These are phyloP conservation scores for Podocnemis expansa DNA, from an alignment of 2,113 vertebrate genomes.

Conservation along the genomic window DNA sequence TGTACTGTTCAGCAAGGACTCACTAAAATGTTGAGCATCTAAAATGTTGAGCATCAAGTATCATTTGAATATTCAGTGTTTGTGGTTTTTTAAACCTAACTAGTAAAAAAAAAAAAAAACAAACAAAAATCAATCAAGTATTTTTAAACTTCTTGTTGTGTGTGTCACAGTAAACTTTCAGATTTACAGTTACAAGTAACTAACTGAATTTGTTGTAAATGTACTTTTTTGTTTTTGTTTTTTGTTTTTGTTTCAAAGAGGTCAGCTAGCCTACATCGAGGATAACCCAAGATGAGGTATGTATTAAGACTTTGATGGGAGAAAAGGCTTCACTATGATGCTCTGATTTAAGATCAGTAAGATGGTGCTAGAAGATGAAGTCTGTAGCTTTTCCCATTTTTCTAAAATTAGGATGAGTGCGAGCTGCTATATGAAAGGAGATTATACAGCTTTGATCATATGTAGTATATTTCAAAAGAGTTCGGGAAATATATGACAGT, in stretches of 20 bases:
- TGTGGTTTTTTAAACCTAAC: conserved; percentile 29
- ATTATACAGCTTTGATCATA: not conserved
- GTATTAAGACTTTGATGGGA: conserved; percentile 60
- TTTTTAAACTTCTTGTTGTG: conserved; percentile 48
- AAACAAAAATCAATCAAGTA: not conserved
- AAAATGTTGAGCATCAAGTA: not conserved
- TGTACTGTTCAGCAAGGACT: not conserved
- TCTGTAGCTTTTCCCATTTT: conserved; percentile 52
- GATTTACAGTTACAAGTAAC: conserved; percentile 42
- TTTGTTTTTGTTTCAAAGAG: conserved; percentile 74
- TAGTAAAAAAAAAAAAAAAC: not conserved
- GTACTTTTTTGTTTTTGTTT: conserved; percentile 48
- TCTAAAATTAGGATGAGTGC: conserved; percentile 42
- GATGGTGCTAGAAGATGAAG: conserved; percentile 59
- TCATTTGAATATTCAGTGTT: conserved; percentile 32
- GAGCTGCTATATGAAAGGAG: conserved; percentile 24
- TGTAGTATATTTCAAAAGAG: not conserved
- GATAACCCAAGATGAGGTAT: conserved; percentile 75
- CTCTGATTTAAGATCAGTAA: conserved; percentile 51
- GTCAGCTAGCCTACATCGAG: conserved; percentile 63
- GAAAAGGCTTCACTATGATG: conserved; percentile 54
- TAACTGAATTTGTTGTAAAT: conserved; percentile 66
- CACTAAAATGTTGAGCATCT: not conserved
- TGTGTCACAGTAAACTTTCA: conserved; percentile 56
- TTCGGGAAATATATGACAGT: not conserved